Evolutionary conservation across 1,140 invertebrate genomes (phyloP).

Genomic region (Diprion similis): DNA sequence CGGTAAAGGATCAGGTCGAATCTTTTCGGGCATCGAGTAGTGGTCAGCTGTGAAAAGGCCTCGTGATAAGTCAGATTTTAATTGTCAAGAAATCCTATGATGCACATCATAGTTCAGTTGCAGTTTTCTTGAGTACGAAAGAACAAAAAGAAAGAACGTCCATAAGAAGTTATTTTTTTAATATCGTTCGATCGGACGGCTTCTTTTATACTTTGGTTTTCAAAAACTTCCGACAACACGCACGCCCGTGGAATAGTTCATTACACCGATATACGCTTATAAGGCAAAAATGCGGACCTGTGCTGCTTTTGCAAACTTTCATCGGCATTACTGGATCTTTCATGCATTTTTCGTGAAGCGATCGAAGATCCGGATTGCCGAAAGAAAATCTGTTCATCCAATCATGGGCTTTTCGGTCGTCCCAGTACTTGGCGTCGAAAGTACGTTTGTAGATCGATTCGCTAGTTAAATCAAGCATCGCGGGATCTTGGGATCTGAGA

Average conservation of each 20-base stretch:
- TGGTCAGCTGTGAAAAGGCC: neutral
- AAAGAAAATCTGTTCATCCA: constrained; percentile 13
- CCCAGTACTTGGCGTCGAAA: constrained; percentile 14
- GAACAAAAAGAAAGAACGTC: no score
- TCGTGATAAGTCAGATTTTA: no score
- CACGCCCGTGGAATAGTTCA: no score
- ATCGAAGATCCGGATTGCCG: neutral
- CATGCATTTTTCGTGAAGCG: constrained; percentile 19
- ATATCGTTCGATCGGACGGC: no score
- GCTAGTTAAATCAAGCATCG: neutral
- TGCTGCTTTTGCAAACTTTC: constrained; percentile 5
- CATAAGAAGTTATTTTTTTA: no score
- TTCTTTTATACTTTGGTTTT: no score
- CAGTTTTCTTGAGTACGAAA: no score
- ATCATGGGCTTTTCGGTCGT: neutral
- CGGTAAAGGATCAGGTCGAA: neutral
- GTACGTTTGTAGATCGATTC: constrained; percentile 1
- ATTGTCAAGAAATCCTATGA: no score
- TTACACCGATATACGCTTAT: no score
- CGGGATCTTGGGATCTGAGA: constrained; percentile 15
- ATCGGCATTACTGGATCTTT: constrained; percentile 13
- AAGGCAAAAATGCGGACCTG: neutral
- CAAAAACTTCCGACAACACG: no score
- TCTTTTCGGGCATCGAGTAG: neutral
- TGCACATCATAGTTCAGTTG: no score